A percentile compares a stretch with the other conserved stretches of the same genome.
These are phyloP conservation scores for Discoglossus pictus DNA, from an alignment of 2,797 vertebrate species.

Conservation along the genomic window DNA sequence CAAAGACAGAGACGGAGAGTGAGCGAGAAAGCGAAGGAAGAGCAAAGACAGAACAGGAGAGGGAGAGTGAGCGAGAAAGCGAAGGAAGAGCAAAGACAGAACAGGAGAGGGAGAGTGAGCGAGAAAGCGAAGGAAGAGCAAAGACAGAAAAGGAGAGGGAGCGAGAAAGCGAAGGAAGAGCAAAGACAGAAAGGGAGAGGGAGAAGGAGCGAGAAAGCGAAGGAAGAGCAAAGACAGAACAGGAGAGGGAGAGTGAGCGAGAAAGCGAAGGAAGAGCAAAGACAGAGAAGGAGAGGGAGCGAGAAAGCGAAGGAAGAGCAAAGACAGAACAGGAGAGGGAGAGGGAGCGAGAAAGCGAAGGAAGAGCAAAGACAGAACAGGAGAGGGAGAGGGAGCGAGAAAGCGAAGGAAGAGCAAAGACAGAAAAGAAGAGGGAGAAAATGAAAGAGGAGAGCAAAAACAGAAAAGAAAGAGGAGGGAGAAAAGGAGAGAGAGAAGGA, in stretches of 20 bases:
- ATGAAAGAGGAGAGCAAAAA: not conserved
- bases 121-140: too few relatives aligned
- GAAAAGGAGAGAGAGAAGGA: not conserved
- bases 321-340: rapidly evolving
- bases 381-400: not conserved
- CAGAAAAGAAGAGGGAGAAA: not conserved
- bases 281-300: too few relatives aligned
- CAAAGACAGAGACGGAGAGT: too few relatives aligned
- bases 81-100: too few relatives aligned
- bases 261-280: not conserved
- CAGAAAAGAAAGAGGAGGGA: rapidly evolving
- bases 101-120: too few relatives aligned
- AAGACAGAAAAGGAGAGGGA: not conserved
- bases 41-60: too few relatives aligned
- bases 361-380: rapidly evolving
- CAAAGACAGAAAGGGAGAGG: not conserved
- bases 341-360: rapidly evolving
- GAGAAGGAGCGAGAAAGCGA: too few relatives aligned
- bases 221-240: too few relatives aligned
- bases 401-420: conserved; percentile 16
- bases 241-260: rapidly evolving
- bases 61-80: too few relatives aligned
- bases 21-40: too few relatives aligned
- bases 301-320: rapidly evolving
- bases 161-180: not conserved